These are phyloP conservation scores for Hemiscyllium ocellatum DNA, from an alignment of 2,113 vertebrate species.

Conservation along the genomic window DNA sequence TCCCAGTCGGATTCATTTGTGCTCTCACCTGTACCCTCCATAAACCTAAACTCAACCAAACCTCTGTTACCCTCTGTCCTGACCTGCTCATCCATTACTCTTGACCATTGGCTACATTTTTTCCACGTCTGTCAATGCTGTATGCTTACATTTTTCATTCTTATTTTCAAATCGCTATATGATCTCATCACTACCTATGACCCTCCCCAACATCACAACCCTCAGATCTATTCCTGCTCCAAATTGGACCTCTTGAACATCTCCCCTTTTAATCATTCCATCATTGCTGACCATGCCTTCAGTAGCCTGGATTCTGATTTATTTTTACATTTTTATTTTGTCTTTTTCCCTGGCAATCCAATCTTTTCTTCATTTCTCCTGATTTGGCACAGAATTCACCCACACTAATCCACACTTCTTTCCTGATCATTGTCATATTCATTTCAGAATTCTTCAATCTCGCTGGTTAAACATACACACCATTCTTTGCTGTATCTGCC, in stretches of 20 bases:
- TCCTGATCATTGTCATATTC: too few species aligned
- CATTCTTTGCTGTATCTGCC: background rate
- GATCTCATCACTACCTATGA: background rate
- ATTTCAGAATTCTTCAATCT: background rate
- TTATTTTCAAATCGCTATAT: background rate
- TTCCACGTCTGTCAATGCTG: background rate
- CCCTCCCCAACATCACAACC: background rate
- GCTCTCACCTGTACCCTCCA: background rate
- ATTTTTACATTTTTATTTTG: background rate
- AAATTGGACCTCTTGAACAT: background rate
- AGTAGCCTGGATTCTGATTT: too few species aligned
- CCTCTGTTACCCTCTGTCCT: too few species aligned
- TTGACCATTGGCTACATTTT: background rate
- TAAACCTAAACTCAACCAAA: background rate
- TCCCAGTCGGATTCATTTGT: background rate
- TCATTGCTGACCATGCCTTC: background rate
- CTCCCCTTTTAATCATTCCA: background rate
- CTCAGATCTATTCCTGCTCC: background rate
- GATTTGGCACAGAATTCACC: background rate
- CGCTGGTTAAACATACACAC: background rate
- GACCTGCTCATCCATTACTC: too few species aligned
- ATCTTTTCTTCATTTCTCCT: background rate
- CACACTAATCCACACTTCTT: too few species aligned
- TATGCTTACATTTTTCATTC: background rate
- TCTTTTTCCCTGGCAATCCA: background rate